Evolutionary conservation across 2,797 vertebrate genomes (phyloP).

Genomic region (Ambastaia sidthimunki): DNA sequence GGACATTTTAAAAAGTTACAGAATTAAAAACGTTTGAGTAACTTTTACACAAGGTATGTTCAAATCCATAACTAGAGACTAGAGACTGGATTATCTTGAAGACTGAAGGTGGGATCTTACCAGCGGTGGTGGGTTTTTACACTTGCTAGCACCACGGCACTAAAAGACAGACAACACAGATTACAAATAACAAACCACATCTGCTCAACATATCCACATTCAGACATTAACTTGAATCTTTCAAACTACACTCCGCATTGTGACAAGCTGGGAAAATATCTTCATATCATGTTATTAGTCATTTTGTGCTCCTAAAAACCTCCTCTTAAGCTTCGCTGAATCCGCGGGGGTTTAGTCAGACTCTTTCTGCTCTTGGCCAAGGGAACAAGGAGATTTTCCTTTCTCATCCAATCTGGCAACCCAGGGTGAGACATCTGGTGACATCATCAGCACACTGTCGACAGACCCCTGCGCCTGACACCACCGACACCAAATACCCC

Average conservation of each 20-base stretch:
- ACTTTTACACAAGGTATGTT: too few species aligned
- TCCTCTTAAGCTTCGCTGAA: conserved; percentile 8
- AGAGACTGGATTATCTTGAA: too few species aligned
- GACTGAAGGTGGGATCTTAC: too few species aligned
- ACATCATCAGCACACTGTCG: conserved; percentile 56
- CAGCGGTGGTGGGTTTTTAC: too few species aligned
- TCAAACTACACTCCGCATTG: not conserved
- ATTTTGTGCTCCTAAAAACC: conserved; percentile 10
- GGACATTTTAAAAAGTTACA: too few species aligned
- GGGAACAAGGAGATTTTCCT: conserved; percentile 24
- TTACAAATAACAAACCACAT: not conserved
- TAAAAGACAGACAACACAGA: not conserved
- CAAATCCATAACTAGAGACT: too few species aligned
- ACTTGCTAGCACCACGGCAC: too few species aligned
- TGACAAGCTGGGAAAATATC: conserved; percentile 3
- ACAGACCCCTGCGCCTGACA: conserved; percentile 50
- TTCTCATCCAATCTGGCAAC: conserved; percentile 42
- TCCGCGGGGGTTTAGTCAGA: conserved; percentile 1
- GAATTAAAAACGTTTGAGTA: too few species aligned
- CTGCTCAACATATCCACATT: not conserved
- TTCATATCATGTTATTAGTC: conserved; percentile 21
- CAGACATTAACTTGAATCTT: not conserved
- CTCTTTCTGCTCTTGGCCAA: conserved; percentile 3
- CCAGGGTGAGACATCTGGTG: conserved; percentile 43
- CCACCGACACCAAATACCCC: conserved; percentile 41